Base-by-base conservation (phyloP, 37 sponge, comb jelly and placozoan genomes). In the Axinella damicornis region DNA sequence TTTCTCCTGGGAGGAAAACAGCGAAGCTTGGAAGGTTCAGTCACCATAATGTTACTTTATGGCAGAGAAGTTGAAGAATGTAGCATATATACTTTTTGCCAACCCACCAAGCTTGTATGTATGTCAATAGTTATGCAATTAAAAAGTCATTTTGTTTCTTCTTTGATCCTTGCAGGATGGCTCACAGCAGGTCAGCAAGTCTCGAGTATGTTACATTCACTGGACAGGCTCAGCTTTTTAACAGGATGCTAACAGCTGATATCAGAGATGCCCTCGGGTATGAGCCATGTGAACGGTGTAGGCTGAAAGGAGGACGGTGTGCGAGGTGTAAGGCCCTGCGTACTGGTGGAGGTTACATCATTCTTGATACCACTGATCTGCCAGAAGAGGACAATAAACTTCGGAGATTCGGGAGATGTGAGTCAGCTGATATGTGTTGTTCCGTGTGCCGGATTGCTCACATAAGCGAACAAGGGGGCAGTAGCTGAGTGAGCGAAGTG, bases 341-440 rank as follows among this genome's bases (percentile, higher is more conserved):
- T 2, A 84, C 82, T 20, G 95, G 95, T 53, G 95, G 95, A 21
- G 95, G 95, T 2, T 95, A 95, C 80, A 88, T 95, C 57, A 92
- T 95, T 63, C 74, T 95, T 11, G 94, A 95, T 56, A 79, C 65
- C 13, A 66, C 38, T 22, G 69, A 75, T 5, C 67, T 65, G 19
- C 13, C 62, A 1, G 69, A 78, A 11, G 56, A 27, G 28, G 69
- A n/a, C n/a, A n/a, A 56, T n/a, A 39, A 33, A 59, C 28, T 71
- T 31, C 38, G 53, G 19, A 57, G 39, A 15, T 41, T 53, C n/a
- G 63, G 87, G 22, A 58, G 30, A 21, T 6, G 80, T 79, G 31
- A 13, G 80, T 46, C 46, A 12, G n/a, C n/a, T n/a, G n/a, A n/a
- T n/a, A 9, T 46, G 6, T 46, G 46, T 46, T 46, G 46, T 9